Base-by-base conservation (phyloP, 2,113 vertebrate species). In the Campylomormyrus numenius region DNA sequence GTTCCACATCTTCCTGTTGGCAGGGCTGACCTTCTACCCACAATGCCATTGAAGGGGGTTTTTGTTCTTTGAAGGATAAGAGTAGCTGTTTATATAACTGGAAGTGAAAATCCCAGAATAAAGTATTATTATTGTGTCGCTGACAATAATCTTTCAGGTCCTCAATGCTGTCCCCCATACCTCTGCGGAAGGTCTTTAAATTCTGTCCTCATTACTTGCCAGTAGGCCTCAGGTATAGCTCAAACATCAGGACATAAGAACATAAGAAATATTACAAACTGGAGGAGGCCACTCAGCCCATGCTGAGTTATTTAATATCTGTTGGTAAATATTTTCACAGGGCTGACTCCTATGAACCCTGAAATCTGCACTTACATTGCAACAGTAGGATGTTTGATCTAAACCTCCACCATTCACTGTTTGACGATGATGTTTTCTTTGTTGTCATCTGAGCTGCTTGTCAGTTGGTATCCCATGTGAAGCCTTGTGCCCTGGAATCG, bases 11-110 rank as follows among this genome's bases (percentile, higher is more conserved):
- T 85, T 85, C 46, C 83, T 49, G 83, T 17, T 85, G 83, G 45
- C 83, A 85, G 74, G 74, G 13, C 15, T 80, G 74, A 80, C 74
- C 74, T 80, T 80, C 17, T 80, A 80, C 74, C 74, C 74, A 80
- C 74, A 80, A 42, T 80, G 74, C 74, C 31, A 80, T 80, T 80
- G 74, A 80, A 80, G 31, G 17, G 74, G 74, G 62, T 42, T 80
- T 80, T 80, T 80, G 74, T 80, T 80, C 74, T 80, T 80, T 80
- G 74, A 80, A 80, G 74, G 74, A 80, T 80, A 42, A 39, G 74
- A 42, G 35, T 80, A 21, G 35, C 74, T 80, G 74, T 45, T 85
- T 46, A 85, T 85, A 49, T 85, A 46, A 85, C 46, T 85, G 46
- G 42, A 85, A 48, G 21, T 46, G 21, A 85, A 85, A 85, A 85